A percentile compares a stretch with the other conserved stretches of the same genome.
These are phyloP conservation scores for Nineta flava DNA, from an alignment of 2,888 invertebrate genomes.

Conservation along the genomic window DNA sequence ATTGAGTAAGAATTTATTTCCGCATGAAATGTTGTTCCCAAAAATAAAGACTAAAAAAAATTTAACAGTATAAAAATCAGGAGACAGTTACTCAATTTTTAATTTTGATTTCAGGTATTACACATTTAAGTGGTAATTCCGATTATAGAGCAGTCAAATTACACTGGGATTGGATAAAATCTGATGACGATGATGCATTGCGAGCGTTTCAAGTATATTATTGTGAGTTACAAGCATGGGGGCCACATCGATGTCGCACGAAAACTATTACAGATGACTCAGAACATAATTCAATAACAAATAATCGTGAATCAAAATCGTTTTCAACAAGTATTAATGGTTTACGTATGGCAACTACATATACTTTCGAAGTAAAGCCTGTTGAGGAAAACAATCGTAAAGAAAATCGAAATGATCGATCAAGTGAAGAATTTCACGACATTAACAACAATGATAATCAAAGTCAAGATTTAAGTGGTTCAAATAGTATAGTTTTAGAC, in stretches of 20 bases:
- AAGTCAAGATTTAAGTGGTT: constrained; percentile 29
- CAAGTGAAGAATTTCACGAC: constrained; percentile 27
- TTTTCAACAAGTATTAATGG: constrained; percentile 49
- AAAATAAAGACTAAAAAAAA: no score
- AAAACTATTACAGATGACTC: constrained; percentile 20
- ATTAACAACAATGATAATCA: neutral
- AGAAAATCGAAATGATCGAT: constrained; percentile 26
- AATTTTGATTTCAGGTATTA: constrained; percentile 35
- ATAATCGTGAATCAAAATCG: constrained; percentile 23
- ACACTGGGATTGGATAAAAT: constrained; percentile 41
- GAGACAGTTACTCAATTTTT: no score
- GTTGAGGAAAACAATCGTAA: constrained; percentile 24
- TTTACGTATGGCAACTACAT: constrained; percentile 66
- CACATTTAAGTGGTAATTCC: constrained; percentile 45
- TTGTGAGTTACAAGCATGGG: constrained; percentile 68
- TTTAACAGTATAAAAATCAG: no score
- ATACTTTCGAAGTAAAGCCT: constrained; percentile 60
- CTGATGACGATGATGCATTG: constrained; percentile 5
- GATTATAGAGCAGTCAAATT: constrained; percentile 48
- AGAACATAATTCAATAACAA: constrained; percentile 15
- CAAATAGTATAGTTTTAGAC: constrained; percentile 52
- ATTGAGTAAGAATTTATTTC: no score
- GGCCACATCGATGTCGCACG: constrained; percentile 56
- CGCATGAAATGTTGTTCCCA: no score
- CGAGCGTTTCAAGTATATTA: constrained; percentile 24